phyloP scores from a whole-genome alignment of 2,888 invertebrate species.

The Microplitis manilae region DNA sequence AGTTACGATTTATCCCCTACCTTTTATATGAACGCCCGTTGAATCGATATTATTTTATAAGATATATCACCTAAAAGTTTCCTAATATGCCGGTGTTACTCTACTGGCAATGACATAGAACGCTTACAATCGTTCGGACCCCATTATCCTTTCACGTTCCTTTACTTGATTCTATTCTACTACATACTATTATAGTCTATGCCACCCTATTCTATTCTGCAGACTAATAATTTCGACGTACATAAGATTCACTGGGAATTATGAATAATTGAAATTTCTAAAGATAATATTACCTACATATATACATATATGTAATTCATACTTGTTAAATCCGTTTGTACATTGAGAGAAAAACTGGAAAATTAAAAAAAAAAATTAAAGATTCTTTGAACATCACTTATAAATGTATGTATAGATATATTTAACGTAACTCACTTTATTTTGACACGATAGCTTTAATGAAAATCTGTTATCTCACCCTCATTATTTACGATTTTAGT shows the following conservation, averaged over 20 bases:
- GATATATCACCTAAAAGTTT: slow-evolving; percentile 54
- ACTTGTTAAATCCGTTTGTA: too few relatives aligned
- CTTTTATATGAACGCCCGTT: slow-evolving; percentile 27
- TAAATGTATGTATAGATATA: too few relatives aligned
- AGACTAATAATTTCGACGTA: neutral
- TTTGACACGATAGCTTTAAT: slow-evolving; percentile 12
- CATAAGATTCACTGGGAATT: neutral
- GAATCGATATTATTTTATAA: slow-evolving; percentile 49
- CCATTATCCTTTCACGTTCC: slow-evolving; percentile 27
- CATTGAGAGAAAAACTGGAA: too few relatives aligned
- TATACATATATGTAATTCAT: too few relatives aligned
- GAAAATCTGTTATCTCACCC: slow-evolving; percentile 31
- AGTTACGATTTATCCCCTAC: neutral
- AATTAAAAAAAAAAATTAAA: too few relatives aligned
- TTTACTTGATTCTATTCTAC: neutral
- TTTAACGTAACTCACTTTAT: too few relatives aligned
- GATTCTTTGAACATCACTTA: too few relatives aligned
- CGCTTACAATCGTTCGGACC: slow-evolving; percentile 12
- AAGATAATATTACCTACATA: too few relatives aligned
- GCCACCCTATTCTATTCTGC: neutral
- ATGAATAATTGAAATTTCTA: neutral
- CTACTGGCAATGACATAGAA: slow-evolving; percentile 38
- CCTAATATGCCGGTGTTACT: slow-evolving; percentile 50
- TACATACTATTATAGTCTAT: neutral
- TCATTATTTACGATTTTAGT: slow-evolving; percentile 30